Evolutionary conservation across 2,888 invertebrate genomes (phyloP).

Genomic region (Leptarthrus brevirostris): DNA sequence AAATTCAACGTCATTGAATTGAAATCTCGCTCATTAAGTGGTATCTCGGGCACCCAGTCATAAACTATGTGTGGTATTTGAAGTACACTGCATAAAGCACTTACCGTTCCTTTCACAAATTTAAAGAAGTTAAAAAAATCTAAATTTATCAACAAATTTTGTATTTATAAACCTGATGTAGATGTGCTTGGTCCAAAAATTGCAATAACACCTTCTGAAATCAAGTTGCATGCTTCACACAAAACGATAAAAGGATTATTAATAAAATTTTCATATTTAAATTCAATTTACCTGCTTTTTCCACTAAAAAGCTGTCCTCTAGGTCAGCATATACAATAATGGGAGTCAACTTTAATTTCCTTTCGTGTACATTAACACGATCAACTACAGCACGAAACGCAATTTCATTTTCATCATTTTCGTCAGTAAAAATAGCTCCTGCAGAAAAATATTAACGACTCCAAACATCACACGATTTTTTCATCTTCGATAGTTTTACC

Average conservation of each 20-base stretch:
- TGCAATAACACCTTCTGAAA: constrained; percentile 76
- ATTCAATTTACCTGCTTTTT: constrained; percentile 61
- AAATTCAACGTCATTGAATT: constrained; percentile 75
- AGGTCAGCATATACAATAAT: constrained; percentile 61
- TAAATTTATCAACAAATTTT: not conserved
- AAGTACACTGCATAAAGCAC: constrained; percentile 73
- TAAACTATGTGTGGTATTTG: constrained; percentile 75
- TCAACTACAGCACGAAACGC: constrained; percentile 71
- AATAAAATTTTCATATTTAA: no score
- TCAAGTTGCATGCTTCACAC: constrained; percentile 73
- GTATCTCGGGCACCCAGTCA: constrained; percentile 69
- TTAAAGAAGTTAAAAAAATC: no score
- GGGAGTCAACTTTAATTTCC: constrained; percentile 62
- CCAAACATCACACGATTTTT: not conserved
- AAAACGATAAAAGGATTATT: constrained; percentile 21
- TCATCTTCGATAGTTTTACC: not conserved
- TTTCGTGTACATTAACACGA: constrained; percentile 66
- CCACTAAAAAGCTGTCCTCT: constrained; percentile 64
- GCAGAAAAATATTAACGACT: not conserved
- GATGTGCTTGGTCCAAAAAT: constrained; percentile 76
- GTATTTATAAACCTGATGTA: constrained; percentile 58
- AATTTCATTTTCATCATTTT: constrained; percentile 70
- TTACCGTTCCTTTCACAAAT: constrained; percentile 60
- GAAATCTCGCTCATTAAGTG: constrained; percentile 66
- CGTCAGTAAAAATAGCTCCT: constrained; percentile 70